Evolutionary conservation across 2,888 invertebrate species (phyloP).

Genomic region (Hyposoter didymator): DNA sequence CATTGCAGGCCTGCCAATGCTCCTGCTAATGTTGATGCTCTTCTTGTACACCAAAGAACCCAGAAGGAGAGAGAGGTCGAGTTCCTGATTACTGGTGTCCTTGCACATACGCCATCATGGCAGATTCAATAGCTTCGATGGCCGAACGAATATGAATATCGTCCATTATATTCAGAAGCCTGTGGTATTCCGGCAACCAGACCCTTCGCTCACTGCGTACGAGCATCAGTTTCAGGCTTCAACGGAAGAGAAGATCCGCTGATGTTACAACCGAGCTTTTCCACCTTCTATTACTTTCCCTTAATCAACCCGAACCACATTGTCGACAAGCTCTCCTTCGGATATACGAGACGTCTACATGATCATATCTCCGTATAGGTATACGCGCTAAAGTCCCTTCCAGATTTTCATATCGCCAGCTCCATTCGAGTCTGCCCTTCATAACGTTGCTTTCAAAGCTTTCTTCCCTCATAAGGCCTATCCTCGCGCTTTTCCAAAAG

Average conservation of each 20-base stretch:
- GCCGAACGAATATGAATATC: conserved; percentile 75
- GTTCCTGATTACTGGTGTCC: conserved; percentile 46
- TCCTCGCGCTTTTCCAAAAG: not conserved
- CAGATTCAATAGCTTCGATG: conserved; percentile 70
- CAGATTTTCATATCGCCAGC: conserved; percentile 63
- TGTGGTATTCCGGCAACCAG: conserved; percentile 23
- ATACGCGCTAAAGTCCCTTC: conserved; percentile 65
- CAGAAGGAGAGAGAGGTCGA: conserved; percentile 7
- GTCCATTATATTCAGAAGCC: conserved; percentile 62
- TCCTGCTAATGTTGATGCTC: conserved; percentile 49
- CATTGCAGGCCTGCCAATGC: conserved; percentile 67
- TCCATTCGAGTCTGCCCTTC: conserved; percentile 12
- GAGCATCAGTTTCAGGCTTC: conserved; percentile 42
- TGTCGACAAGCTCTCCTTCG: conserved; percentile 17
- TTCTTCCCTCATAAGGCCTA: conserved; percentile 2
- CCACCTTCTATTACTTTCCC: conserved; percentile 69
- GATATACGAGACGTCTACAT: conserved; percentile 18
- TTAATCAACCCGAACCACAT: conserved; percentile 69
- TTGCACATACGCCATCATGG: conserved; percentile 30
- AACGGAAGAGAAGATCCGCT: conserved; percentile 13
- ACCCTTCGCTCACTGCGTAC: conserved; percentile 18
- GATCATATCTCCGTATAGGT: conserved; percentile 26
- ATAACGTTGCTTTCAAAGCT: not conserved
- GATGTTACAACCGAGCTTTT: conserved; percentile 20
- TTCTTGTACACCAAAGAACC: conserved; percentile 20